Evolutionary conservation across 2,113 vertebrate species (phyloP).

Genomic region (Rousettus leschenaultii): DNA sequence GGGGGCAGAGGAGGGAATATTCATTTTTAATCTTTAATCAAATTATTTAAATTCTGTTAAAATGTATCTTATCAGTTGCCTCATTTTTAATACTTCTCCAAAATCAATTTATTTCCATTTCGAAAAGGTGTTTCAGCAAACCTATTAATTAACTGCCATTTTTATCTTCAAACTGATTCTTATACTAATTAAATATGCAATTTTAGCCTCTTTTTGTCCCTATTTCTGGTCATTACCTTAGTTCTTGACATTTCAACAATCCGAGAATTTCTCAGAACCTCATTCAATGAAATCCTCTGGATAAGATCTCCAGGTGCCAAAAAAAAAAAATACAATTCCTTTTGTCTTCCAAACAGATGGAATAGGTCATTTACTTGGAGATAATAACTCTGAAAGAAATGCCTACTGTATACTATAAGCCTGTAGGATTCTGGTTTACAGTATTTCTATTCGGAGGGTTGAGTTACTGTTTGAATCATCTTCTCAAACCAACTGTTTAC

Average conservation of each 20-base stretch:
- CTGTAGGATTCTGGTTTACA: background rate
- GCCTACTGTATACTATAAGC: rapidly evolving
- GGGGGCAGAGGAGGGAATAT: too few relatives aligned
- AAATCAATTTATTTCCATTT: constrained; percentile 57
- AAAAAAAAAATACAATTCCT: background rate
- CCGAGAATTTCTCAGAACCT: constrained; percentile 3
- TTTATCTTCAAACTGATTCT: constrained; percentile 60
- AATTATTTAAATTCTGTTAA: constrained; percentile 71
- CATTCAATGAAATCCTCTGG: background rate
- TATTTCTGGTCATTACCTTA: background rate
- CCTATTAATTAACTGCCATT: constrained; percentile 57
- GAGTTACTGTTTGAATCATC: background rate
- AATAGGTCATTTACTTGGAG: background rate
- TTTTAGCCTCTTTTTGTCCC: background rate
- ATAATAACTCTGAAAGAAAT: background rate
- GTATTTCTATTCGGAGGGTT: background rate
- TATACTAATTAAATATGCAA: background rate
- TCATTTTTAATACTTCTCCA: constrained; percentile 62
- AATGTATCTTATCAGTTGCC: constrained; percentile 58
- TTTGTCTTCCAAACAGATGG: background rate
- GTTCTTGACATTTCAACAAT: background rate
- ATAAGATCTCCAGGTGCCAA: background rate
- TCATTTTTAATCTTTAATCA: constrained; percentile 65
- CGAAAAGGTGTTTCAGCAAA: constrained; percentile 13
- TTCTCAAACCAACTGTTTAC: background rate